phyloP scores from a whole-genome alignment of 2,113 vertebrate species.

The Tichodroma muraria region DNA sequence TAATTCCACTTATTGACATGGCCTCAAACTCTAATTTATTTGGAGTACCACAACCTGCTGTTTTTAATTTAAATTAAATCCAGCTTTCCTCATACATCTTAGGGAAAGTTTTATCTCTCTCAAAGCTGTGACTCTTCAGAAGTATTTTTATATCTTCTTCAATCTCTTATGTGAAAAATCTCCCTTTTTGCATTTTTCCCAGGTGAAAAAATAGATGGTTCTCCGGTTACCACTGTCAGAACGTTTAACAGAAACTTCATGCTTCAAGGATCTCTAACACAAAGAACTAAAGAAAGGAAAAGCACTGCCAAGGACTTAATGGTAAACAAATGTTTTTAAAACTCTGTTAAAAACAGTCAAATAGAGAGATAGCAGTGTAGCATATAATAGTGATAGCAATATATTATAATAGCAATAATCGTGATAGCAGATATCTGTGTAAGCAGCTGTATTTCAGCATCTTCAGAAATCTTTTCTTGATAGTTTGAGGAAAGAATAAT shows the following conservation, averaged over 20 bases:
- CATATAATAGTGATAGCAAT: too few relatives aligned
- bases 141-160: background rate
- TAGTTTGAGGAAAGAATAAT: background rate
- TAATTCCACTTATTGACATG: background rate
- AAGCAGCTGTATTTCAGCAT: background rate
- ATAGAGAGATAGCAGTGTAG: background rate
- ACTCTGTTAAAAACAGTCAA: background rate
- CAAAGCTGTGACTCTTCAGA: background rate
- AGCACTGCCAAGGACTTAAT: slow-evolving; percentile 59
- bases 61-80: background rate
- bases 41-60: background rate
- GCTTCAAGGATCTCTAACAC: slow-evolving; percentile 70
- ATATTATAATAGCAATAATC: too few relatives aligned
- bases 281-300: slow-evolving; percentile 63
- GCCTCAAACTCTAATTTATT: background rate
- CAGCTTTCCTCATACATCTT: background rate
- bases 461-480: background rate
- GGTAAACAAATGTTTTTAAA: slow-evolving; percentile 53
- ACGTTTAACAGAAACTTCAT: slow-evolving; percentile 74
- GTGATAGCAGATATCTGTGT: too few relatives aligned
- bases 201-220: slow-evolving; percentile 66
- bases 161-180: background rate
- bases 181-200: background rate
- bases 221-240: slow-evolving; percentile 48
- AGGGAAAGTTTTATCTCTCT: background rate